phyloP scores from a whole-genome alignment of 1,140 invertebrate species.

The Dysdera silvatica region DNA sequence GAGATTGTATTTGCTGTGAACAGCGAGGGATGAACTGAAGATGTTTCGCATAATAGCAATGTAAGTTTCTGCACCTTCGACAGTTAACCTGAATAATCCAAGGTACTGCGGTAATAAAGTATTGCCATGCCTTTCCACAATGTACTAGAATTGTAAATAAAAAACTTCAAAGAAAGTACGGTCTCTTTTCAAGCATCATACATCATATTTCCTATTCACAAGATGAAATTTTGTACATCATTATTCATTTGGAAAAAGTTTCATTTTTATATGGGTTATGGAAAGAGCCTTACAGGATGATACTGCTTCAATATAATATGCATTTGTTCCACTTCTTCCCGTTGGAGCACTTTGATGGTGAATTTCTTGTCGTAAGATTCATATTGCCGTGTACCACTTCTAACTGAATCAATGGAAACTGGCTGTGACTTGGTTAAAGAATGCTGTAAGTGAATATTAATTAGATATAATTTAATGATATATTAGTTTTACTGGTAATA shows the following conservation, averaged over 20 bases:
- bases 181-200: too few relatives aligned
- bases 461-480: background rate
- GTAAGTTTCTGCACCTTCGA: slow-evolving; percentile 94
- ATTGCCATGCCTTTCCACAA: slow-evolving; percentile 94
- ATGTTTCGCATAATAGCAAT: slow-evolving; percentile 95
- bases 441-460: slow-evolving; percentile 30
- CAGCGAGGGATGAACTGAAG: slow-evolving; percentile 87
- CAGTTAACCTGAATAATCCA: slow-evolving; percentile 94
- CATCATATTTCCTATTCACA: too few relatives aligned
- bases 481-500: too few relatives aligned
- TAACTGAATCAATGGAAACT: slow-evolving; percentile 74
- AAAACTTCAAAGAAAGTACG: background rate
- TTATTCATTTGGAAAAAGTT: too few relatives aligned
- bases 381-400: slow-evolving; percentile 90
- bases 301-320: slow-evolving; percentile 97
- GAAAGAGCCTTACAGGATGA: slow-evolving; percentile 57
- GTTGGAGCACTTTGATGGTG: slow-evolving; percentile 92
- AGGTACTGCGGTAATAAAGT: slow-evolving; percentile 95
- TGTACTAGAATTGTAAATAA: slow-evolving; percentile 54
- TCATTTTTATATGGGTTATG: background rate
- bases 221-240: too few relatives aligned
- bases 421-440: slow-evolving; percentile 67
- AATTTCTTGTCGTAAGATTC: slow-evolving; percentile 91
- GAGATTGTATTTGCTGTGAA: slow-evolving; percentile 72
- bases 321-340: slow-evolving; percentile 97